Conservation (phyloP, 2,888 invertebrate genomes). For the Sinohyriopsis cumingii region DNA sequence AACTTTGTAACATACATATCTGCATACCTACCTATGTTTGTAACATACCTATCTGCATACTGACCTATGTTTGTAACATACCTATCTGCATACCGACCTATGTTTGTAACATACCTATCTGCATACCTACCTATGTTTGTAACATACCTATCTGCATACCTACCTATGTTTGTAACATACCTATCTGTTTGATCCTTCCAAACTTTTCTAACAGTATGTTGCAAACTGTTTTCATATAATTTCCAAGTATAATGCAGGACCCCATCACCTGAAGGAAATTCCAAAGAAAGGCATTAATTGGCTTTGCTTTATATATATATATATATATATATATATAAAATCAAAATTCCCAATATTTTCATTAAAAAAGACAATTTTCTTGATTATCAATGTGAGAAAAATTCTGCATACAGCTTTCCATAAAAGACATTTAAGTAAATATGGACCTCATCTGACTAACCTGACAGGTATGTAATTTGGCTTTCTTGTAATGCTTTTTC, state of each 20-base stretch:
- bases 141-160: constrained; percentile 15
- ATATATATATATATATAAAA: no score
- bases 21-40: no score
- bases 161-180: constrained; percentile 7
- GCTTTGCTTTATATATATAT: background rate
- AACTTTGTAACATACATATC: constrained; percentile 14
- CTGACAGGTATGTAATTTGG: no score
- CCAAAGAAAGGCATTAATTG: background rate
- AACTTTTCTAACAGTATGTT: constrained; percentile 26
- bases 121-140: background rate
- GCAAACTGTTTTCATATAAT: constrained; percentile 32
- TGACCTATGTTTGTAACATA: no score
- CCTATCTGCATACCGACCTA: no score
- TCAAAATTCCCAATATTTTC: no score
- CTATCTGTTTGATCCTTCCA: constrained; percentile 30
- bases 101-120: constrained; percentile 24
- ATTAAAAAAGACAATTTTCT: no score
- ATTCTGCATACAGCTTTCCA: no score
- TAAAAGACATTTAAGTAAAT: no score
- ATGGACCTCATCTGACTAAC: no score
- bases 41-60: constrained; percentile 23
- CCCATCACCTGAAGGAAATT: constrained; percentile 41
- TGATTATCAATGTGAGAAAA: no score
- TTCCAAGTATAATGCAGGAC: constrained; percentile 47
- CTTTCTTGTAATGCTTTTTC: no score